Base-by-base conservation (phyloP, 2,888 invertebrate species). In the Eulithis testata region DNA sequence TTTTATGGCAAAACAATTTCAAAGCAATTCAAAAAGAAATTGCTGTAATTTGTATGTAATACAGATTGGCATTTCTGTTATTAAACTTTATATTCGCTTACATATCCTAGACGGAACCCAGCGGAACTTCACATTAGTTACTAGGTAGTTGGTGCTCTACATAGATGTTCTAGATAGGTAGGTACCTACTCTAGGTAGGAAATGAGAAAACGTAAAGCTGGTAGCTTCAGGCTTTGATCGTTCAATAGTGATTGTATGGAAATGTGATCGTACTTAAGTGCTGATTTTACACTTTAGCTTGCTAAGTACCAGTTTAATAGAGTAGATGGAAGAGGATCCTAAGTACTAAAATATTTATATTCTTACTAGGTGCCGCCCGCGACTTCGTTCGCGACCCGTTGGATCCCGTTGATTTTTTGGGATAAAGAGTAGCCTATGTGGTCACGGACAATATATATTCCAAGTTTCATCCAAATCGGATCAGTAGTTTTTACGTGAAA, bases 231-330 rank as follows among this genome's bases (percentile, higher is more conserved):
- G 75, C 73, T 73, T 74, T 76, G 77, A 79, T 81, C 74, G 80
- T 78, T 76, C 76, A 79, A 80, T 80, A 82, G 80, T 79, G 81
- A 82, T 83, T 80, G 80, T 77, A 83, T 83, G 82, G 82, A 82
- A 81, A 83, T 82, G 82, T 76, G 81, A 81, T 81, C 79, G 81
- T 79, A 76, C 76, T 76, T 75, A 74, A 81, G 76, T 75, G 80
- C 77, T 76, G 78, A 81, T 82, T 80, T 77, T 52, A 76, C 76
- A 78, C 76, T 76, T 74, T 74, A 72, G 65, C 58, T 71, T 21
- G 36, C 21, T 51, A 12, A 56, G 49, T 47, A 57, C 53, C 56
- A 14, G 53, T 61, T 27, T 44, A 44, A 56, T 53, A 50, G 5
- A 61, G 31, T 50, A 12, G 21, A 50, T 14, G 4, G 27, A 40